These are phyloP conservation scores for Tenualosa thibaudeaui DNA, from an alignment of 2,797 vertebrate genomes.

Conservation along the genomic window DNA sequence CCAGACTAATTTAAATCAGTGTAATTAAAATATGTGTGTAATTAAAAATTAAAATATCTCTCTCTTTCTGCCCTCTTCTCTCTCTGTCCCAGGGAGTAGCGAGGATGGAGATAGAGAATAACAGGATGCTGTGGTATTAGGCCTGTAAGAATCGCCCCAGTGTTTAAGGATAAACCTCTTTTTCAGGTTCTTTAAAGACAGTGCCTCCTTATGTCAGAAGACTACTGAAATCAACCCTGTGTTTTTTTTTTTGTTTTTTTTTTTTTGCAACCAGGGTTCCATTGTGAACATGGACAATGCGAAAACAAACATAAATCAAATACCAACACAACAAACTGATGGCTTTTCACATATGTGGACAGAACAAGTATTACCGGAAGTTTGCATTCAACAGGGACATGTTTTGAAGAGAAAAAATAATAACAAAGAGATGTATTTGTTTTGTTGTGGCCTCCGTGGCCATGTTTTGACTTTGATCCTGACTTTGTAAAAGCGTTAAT, in stretches of 20 bases:
- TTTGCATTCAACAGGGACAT: background rate
- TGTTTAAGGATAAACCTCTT: slow-evolving; percentile 53
- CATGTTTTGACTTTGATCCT: background rate
- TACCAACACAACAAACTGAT: background rate
- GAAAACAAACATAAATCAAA: background rate
- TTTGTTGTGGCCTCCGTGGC: background rate
- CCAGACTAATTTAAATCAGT: background rate
- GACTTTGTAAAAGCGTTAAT: background rate
- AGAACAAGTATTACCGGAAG: background rate
- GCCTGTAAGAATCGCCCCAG: slow-evolving; percentile 35
- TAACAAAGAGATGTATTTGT: background rate
- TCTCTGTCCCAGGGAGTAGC: slow-evolving; percentile 71
- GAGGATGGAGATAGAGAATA: slow-evolving; percentile 79
- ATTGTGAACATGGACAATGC: background rate
- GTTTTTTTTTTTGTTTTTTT: background rate
- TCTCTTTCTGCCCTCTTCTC: slow-evolving; percentile 22
- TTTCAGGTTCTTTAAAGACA: slow-evolving; percentile 59
- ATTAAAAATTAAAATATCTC: background rate
- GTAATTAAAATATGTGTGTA: background rate
- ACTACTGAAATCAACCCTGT: slow-evolving; percentile 52
- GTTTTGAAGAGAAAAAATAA: slow-evolving; percentile 6
- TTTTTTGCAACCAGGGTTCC: background rate
- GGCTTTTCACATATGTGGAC: background rate
- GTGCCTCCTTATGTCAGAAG: slow-evolving; percentile 66
- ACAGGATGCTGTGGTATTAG: slow-evolving; percentile 50